Conservation (phyloP, 1,140 invertebrate species). For the Diorhabda carinulata region DNA sequence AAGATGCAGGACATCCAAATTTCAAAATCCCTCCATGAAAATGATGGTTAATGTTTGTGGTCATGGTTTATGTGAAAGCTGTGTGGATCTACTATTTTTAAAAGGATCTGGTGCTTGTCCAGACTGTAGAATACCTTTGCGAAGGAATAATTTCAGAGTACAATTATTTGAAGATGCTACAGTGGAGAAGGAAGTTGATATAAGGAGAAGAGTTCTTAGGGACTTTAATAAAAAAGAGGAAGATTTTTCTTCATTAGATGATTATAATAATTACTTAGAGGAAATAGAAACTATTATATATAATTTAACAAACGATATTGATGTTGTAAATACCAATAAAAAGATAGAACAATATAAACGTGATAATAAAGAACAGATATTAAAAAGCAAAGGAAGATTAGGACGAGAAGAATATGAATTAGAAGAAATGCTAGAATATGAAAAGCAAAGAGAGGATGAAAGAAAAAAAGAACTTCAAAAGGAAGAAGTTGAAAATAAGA, state of each 20-base stretch:
- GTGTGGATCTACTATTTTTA: conserved; percentile 91
- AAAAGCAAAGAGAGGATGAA: conserved; percentile 68
- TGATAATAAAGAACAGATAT: conserved; percentile 87
- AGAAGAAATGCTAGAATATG: conserved; percentile 82
- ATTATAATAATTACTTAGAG: conserved; percentile 93
- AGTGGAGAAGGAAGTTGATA: conserved; percentile 97
- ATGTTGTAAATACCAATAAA: conserved; percentile 85
- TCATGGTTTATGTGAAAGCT: conserved; percentile 94
- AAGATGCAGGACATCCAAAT: conserved; percentile 97
- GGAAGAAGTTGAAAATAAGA: conserved; percentile 73
- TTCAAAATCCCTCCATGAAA: conserved; percentile 93
- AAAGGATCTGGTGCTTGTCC: conserved; percentile 93
- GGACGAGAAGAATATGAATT: conserved; percentile 75
- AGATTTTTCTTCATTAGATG: conserved; percentile 74
- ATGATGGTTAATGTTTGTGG: conserved; percentile 98
- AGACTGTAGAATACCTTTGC: conserved; percentile 81
- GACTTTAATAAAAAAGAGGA: conserved; percentile 92
- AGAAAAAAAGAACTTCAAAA: conserved; percentile 57
- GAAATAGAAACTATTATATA: conserved; percentile 87
- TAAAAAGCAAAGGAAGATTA: conserved; percentile 76
- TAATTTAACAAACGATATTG: conserved; percentile 88
- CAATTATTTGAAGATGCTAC: conserved; percentile 94
- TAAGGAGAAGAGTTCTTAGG: conserved; percentile 80
- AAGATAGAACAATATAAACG: conserved; percentile 92
- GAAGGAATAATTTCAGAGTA: conserved; percentile 86